Evolutionary conservation across 2,113 vertebrate species (phyloP).

Genomic region (Spea bombifrons): DNA sequence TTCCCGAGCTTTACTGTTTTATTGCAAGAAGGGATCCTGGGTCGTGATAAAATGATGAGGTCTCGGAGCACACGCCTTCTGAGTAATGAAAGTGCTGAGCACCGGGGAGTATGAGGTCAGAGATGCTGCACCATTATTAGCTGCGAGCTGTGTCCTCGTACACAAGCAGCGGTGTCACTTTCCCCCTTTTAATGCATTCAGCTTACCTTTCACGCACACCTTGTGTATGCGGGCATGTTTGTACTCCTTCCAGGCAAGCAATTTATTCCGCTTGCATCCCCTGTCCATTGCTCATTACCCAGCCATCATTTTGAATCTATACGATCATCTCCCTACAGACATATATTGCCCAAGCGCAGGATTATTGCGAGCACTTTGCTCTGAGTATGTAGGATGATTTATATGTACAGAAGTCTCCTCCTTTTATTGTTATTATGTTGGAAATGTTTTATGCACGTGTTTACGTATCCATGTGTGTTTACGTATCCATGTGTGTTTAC

Average conservation of each 20-base stretch:
- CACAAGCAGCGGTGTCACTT: background rate
- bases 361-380: slow-evolving; percentile 1
- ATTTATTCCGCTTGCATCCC: slow-evolving; percentile 27
- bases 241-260: slow-evolving; percentile 19
- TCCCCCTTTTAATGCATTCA: background rate
- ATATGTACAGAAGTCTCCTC: background rate
- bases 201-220: slow-evolving; percentile 12
- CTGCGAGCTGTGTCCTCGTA: slow-evolving; percentile 18
- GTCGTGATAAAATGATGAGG: slow-evolving; percentile 39
- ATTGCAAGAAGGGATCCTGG: slow-evolving; percentile 23
- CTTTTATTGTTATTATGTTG: background rate
- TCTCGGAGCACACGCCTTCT: slow-evolving; percentile 12
- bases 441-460: background rate
- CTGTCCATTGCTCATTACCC: slow-evolving; percentile 40
- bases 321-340: slow-evolving; percentile 28
- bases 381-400: background rate
- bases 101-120: slow-evolving; percentile 10
- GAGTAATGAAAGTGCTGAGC: slow-evolving; percentile 36
- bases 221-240: slow-evolving; percentile 3
- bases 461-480: background rate
- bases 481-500: background rate
- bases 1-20: slow-evolving; percentile 25
- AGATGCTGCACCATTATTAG: slow-evolving; percentile 11
- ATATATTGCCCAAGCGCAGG: background rate
- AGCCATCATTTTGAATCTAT: slow-evolving; percentile 41